phyloP scores from a whole-genome alignment of 2,888 invertebrate genomes.

The Andrena camellia region DNA sequence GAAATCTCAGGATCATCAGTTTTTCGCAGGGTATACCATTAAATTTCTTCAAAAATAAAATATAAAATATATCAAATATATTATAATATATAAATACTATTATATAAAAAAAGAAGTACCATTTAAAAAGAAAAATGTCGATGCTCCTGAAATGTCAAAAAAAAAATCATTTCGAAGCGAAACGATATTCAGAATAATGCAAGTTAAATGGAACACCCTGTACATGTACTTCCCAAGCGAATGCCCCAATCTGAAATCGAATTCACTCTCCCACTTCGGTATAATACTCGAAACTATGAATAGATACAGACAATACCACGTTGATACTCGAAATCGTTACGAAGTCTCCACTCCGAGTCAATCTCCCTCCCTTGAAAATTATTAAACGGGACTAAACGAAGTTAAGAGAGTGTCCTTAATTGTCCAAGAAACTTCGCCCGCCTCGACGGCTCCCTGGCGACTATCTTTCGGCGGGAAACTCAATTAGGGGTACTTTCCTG shows the following conservation, averaged over 20 bases:
- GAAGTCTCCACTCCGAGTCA: not conserved
- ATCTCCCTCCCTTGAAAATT: slow-evolving; percentile 3
- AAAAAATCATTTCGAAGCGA: too few relatives aligned
- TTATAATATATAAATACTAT: too few relatives aligned
- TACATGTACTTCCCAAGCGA: not conserved
- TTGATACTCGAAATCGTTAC: not conserved
- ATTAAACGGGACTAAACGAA: slow-evolving; percentile 25
- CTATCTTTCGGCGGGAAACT: slow-evolving; percentile 5
- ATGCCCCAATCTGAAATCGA: not conserved
- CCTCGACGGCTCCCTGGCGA: not conserved
- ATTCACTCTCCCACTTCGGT: not conserved
- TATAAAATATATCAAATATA: too few relatives aligned
- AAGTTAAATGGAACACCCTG: not conserved
- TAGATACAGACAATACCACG: not conserved
- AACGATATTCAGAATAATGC: not conserved
- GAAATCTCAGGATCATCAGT: too few relatives aligned
- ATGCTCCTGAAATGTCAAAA: too few relatives aligned
- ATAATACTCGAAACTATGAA: not conserved
- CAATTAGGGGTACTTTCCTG: slow-evolving; percentile 9
- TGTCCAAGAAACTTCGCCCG: slow-evolving; percentile 16
- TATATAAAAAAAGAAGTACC: too few relatives aligned
- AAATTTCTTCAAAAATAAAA: too few relatives aligned
- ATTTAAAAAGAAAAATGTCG: too few relatives aligned
- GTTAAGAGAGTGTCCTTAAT: slow-evolving; percentile 25
- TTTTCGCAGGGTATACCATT: too few relatives aligned